Percentiles rank a stretch among this genome's conserved stretches.
These are phyloP conservation scores for Larimichthys crocea DNA, from an alignment of 2,113 vertebrate genomes.

Conservation along the genomic window DNA sequence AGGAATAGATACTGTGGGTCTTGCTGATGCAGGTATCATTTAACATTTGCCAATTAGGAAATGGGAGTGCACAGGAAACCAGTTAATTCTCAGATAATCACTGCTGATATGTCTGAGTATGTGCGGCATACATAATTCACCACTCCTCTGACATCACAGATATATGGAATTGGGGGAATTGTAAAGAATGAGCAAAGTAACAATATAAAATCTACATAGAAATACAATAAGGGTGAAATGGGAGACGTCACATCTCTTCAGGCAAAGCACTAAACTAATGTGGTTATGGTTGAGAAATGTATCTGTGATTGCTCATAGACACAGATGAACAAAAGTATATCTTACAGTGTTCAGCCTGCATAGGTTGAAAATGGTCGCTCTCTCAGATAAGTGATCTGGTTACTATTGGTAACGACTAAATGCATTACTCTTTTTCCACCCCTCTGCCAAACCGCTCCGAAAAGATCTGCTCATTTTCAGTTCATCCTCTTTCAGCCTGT, in stretches of 20 bases:
- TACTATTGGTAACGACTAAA: background rate
- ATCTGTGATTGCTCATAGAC: background rate
- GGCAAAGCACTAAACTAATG: background rate
- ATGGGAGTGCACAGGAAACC: background rate
- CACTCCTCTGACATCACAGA: background rate
- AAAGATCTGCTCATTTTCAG: slow-evolving; percentile 53
- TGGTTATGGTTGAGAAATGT: background rate
- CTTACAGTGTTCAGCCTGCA: background rate
- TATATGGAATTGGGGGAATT: background rate
- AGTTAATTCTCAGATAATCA: slow-evolving; percentile 24
- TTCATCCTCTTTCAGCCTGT: slow-evolving; percentile 44
- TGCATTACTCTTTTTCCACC: background rate
- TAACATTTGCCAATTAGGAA: slow-evolving; percentile 31
- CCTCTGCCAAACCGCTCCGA: background rate
- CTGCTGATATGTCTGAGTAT: background rate
- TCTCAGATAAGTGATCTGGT: background rate
- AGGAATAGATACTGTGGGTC: background rate
- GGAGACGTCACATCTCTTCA: background rate
- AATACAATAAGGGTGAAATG: background rate
- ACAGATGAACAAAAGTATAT: background rate
- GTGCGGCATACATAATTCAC: slow-evolving; percentile 4
- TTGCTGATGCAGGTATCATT: slow-evolving; percentile 23
- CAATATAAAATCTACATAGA: background rate
- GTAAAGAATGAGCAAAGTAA: background rate
- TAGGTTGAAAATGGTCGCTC: background rate